Conservation (phyloP, 2,888 invertebrate genomes). For the Caenorhabditis doughertyi region DNA sequence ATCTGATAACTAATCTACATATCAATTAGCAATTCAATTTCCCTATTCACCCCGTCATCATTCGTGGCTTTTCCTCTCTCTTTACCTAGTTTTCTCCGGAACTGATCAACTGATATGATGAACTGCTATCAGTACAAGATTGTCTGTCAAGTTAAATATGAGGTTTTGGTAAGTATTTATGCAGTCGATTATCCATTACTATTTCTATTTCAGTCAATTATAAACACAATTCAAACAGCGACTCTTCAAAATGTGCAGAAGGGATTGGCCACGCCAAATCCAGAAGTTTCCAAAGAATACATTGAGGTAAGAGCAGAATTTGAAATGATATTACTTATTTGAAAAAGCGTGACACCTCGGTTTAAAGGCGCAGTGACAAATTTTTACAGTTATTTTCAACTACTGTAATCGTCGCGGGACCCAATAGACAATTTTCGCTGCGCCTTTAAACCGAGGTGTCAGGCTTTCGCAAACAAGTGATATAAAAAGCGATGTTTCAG, state of each 20-base stretch:
- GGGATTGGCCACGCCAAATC: neutral
- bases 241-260: constrained; percentile 13
- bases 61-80: neutral
- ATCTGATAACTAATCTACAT: too few relatives aligned
- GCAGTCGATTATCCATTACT: neutral
- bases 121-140: constrained; percentile 31
- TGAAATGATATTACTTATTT: too few relatives aligned
- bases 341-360: too few relatives aligned
- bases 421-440: too few relatives aligned
- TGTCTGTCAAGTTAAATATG: constrained; percentile 33
- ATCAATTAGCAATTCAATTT: too few relatives aligned
- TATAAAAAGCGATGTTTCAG: neutral
- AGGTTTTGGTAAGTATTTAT: constrained; percentile 15
- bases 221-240: neutral
- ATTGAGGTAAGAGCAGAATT: constrained; percentile 6
- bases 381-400: too few relatives aligned
- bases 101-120: constrained; percentile 9
- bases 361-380: too few relatives aligned
- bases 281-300: neutral
- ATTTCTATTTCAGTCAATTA: neutral
- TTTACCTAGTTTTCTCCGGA: too few relatives aligned
- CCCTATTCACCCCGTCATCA: too few relatives aligned
- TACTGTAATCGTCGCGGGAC: too few relatives aligned
- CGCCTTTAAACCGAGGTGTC: too few relatives aligned
- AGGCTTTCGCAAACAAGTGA: neutral